A percentile compares a stretch with the other conserved stretches of the same genome.
phyloP scores from a whole-genome alignment of 2,797 vertebrate species.

The Morelia viridis region DNA sequence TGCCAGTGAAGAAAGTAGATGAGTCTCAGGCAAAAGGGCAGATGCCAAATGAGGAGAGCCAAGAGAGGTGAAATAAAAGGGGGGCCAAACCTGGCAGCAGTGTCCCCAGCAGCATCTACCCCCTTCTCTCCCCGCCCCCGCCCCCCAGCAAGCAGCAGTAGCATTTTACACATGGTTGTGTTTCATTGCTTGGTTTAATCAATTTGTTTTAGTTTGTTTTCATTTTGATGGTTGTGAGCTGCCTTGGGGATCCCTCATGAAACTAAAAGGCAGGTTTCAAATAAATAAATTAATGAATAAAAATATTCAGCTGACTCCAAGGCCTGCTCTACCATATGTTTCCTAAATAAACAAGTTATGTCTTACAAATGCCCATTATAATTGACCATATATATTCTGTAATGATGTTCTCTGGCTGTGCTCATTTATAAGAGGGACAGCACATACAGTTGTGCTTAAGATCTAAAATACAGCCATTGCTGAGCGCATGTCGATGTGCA shows the following conservation, averaged over 20 bases:
- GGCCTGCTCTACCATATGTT: slow-evolving; percentile 24
- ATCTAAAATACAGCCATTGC: slow-evolving; percentile 24
- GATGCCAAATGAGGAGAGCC: neutral
- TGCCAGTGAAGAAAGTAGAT: neutral
- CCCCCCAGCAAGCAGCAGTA: neutral
- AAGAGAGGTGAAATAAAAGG: neutral
- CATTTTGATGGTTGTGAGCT: neutral
- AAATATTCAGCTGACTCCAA: slow-evolving; percentile 14
- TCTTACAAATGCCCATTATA: slow-evolving; percentile 18
- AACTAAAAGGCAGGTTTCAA: neutral
- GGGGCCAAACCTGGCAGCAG: neutral
- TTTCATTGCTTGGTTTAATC: neutral
- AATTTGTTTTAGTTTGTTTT: neutral
- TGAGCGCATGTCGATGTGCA: slow-evolving; percentile 7
- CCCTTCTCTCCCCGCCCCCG: neutral
- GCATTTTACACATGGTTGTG: neutral
- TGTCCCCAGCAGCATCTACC: neutral
- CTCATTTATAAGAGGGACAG: slow-evolving; percentile 39
- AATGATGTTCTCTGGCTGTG: slow-evolving; percentile 29
- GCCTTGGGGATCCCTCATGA: neutral
- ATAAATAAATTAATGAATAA: neutral
- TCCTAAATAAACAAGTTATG: slow-evolving; percentile 30
- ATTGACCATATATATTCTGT: slow-evolving; percentile 4
- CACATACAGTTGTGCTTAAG: slow-evolving; percentile 6
- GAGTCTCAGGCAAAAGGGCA: neutral